Conservation (phyloP, 2,888 invertebrate species). For the Eupithecia pulchellata region DNA sequence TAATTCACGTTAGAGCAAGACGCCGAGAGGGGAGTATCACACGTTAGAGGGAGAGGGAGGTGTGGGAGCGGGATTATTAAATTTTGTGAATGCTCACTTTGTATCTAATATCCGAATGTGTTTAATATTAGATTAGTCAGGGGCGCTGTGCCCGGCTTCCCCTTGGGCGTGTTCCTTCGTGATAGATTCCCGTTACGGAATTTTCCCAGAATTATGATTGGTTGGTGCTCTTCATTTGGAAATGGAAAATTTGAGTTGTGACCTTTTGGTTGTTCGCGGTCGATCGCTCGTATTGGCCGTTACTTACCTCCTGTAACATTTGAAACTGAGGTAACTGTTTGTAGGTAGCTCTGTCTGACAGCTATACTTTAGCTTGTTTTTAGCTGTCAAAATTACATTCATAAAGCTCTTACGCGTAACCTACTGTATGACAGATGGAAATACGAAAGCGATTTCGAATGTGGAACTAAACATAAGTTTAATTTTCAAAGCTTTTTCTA, state of each 20-base stretch:
- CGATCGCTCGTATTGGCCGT: slow-evolving; percentile 40
- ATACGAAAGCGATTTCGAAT: not conserved
- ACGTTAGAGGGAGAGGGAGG: slow-evolving; percentile 55
- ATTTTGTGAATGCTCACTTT: slow-evolving; percentile 85
- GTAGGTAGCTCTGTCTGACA: not conserved
- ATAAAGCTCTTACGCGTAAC: not conserved
- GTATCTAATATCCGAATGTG: slow-evolving; percentile 85
- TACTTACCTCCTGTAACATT: not conserved
- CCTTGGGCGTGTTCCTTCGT: slow-evolving; percentile 70
- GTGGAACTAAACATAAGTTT: not conserved
- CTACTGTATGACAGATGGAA: not conserved
- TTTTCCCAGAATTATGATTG: slow-evolving; percentile 78
- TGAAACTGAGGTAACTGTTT: not conserved
- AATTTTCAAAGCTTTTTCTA: not conserved
- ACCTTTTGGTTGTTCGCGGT: slow-evolving; percentile 40
- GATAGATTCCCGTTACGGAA: slow-evolving; percentile 71
- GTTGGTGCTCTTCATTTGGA: slow-evolving; percentile 72
- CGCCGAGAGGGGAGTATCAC: slow-evolving; percentile 34
- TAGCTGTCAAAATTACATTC: not conserved
- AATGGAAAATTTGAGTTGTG: slow-evolving; percentile 66
- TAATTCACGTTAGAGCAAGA: slow-evolving; percentile 75
- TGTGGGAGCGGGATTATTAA: slow-evolving; percentile 81
- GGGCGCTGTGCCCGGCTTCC: slow-evolving; percentile 65
- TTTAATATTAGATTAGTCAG: slow-evolving; percentile 84
- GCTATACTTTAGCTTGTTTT: not conserved